Evolutionary conservation across 2,113 vertebrate genomes (phyloP), one percentile per base, ranked within the genome.

Genomic region (Propithecus coquereli): DNA sequence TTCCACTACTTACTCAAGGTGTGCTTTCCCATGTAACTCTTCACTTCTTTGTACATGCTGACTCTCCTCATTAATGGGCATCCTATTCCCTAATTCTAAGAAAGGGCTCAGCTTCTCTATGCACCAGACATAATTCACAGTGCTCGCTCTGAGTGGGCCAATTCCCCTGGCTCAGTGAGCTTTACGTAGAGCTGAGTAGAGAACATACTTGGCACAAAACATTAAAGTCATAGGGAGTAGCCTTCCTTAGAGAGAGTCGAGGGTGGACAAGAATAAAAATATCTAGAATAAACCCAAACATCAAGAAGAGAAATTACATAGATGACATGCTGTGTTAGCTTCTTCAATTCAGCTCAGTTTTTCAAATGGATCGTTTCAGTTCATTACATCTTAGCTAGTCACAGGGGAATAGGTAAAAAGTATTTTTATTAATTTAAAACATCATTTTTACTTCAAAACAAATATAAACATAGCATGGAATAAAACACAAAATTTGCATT

Each of bases 241-340:
- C 25, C 93, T 86, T 88, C 37, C 57, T 90, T 61, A 34, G 40
- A 71, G 23, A 70, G 2, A 6, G 17, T 23, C 59, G 22, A 71
- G 18, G 2, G 0, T 27, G 4, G 9, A n/a, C 61, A 57, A 77
- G n/a, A 86, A 90, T 63, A 70, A 97, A 96, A 94, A 40, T 0
- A 81, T 37, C 74, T 71, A 43, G 32, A 90, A 96, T 90, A 94
- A 96, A 96, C 43, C 57, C 32, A 94, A 79, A 95, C 11, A 30
- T 40, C 54, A 82, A 65, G 32, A 87, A 6, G 32, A 87, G 8
- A 94, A 88, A 87, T 79, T 40, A 47, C 30, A 32, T 2, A 92
- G 61, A 74, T 47, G 68, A 54, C 45, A 45, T 17, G 13, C 27
- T 87, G 8, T 79, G 18, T 63, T 81, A 32, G n/a, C 45, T 76